Evolutionary conservation across 1,140 invertebrate genomes (phyloP).

Genomic region (Matsumurasca onukii): DNA sequence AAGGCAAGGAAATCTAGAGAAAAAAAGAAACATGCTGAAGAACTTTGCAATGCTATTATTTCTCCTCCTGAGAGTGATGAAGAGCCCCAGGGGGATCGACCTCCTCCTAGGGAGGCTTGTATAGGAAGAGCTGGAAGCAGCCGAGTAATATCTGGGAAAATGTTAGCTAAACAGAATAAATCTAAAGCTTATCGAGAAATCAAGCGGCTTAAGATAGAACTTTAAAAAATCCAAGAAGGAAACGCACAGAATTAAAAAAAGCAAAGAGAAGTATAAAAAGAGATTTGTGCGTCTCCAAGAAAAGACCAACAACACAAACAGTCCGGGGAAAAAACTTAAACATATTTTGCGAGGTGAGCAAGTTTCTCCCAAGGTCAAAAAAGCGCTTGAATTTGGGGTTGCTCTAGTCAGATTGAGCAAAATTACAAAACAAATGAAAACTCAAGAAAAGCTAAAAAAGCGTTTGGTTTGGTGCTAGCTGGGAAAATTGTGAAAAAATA

Average conservation of each 20-base stretch:
- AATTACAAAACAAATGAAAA: slow-evolving; percentile 25
- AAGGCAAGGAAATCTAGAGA: slow-evolving; percentile 19
- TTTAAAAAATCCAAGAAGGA: slow-evolving; percentile 8
- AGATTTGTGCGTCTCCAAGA: slow-evolving; percentile 16
- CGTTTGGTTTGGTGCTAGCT: slow-evolving; percentile 28
- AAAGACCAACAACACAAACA: slow-evolving; percentile 23
- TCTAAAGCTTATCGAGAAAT: slow-evolving; percentile 26
- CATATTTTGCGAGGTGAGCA: slow-evolving; percentile 23
- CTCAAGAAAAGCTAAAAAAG: slow-evolving; percentile 31
- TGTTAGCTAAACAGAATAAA: slow-evolving; percentile 18
- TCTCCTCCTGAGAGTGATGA: slow-evolving; percentile 24
- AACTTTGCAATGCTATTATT: slow-evolving; percentile 16
- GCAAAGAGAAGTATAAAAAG: slow-evolving; percentile 28
- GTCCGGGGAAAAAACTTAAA: slow-evolving; percentile 24
- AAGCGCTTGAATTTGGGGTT: not conserved
- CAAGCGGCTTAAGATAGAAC: slow-evolving; percentile 10
- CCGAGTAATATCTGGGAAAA: slow-evolving; percentile 26
- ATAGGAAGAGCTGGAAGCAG: slow-evolving; percentile 5
- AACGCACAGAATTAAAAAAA: slow-evolving; percentile 12
- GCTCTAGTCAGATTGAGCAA: slow-evolving; percentile 23
- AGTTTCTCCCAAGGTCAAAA: slow-evolving; percentile 12
- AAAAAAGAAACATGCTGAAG: slow-evolving; percentile 27
- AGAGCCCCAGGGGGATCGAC: slow-evolving; percentile 4
- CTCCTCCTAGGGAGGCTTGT: not conserved
- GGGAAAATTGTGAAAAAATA: slow-evolving; percentile 32